phyloP scores from a whole-genome alignment of 1,140 invertebrate species.

The Drosophila grimshawi region DNA sequence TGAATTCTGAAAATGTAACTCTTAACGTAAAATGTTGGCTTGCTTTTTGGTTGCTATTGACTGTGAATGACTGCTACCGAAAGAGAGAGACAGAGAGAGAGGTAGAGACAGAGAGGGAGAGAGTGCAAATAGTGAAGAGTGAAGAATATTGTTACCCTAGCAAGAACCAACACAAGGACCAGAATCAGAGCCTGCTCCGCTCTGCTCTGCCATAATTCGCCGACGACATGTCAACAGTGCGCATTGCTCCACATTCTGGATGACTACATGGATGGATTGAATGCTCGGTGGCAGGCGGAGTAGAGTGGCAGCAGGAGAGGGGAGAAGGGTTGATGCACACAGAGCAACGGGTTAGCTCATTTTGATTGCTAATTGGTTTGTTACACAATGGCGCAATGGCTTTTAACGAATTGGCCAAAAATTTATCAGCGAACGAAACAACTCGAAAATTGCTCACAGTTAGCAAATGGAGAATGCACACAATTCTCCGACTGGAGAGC shows the following conservation, averaged over 20 bases:
- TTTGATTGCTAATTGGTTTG: slow-evolving; percentile 84
- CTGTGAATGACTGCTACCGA: slow-evolving; percentile 39
- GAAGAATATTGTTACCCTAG: slow-evolving; percentile 7
- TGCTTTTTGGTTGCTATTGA: slow-evolving; percentile 54
- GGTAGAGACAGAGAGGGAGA: background rate
- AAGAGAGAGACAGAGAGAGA: background rate
- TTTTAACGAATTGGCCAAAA: slow-evolving; percentile 84
- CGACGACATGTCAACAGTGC: slow-evolving; percentile 77
- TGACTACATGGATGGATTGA: slow-evolving; percentile 30
- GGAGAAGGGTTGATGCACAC: slow-evolving; percentile 11
- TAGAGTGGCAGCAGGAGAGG: background rate
- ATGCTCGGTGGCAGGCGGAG: slow-evolving; percentile 2
- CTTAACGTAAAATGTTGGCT: slow-evolving; percentile 64
- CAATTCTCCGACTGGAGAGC: too few species aligned
- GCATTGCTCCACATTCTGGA: slow-evolving; percentile 54
- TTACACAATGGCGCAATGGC: slow-evolving; percentile 77
- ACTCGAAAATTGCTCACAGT: slow-evolving; percentile 12
- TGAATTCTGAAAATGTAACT: slow-evolving; percentile 83
- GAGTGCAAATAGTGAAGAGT: background rate
- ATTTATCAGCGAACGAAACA: slow-evolving; percentile 60
- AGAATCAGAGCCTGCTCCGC: slow-evolving; percentile 8
- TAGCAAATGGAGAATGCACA: background rate
- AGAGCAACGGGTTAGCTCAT: slow-evolving; percentile 76
- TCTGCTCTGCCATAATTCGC: slow-evolving; percentile 72
- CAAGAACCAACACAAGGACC: background rate